Evolutionary conservation across 37 sponge, comb jelly and placozoan genomes (phyloP).

Genomic region (Corticium candelabrum): DNA sequence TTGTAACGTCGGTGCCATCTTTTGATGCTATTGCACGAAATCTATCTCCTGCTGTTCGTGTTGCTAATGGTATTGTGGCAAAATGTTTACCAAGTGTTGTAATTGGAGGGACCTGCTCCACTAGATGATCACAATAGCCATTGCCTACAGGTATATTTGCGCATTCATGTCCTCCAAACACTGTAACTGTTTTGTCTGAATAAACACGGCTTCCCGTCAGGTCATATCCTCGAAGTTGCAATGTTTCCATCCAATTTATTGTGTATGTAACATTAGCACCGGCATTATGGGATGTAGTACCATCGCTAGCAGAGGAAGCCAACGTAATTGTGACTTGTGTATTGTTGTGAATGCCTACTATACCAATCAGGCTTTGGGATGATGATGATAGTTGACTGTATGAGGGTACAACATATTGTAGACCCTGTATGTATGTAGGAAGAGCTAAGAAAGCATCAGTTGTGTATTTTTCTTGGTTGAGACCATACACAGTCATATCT

Average conservation of each 20-base stretch:
- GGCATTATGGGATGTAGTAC: not conserved
- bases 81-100: not conserved
- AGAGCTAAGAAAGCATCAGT: conserved; percentile 39
- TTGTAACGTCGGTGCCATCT: conserved; percentile 29
- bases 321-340: not conserved
- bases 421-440: conserved; percentile 15
- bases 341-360: not conserved
- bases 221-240: not conserved
- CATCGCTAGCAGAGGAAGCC: not conserved
- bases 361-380: not conserved
- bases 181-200: not conserved
- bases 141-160: not conserved
- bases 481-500: conserved; percentile 32
- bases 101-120: not conserved
- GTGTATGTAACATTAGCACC: not conserved
- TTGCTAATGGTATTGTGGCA: not conserved
- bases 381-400: not conserved
- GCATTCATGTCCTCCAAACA: not conserved
- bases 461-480: conserved; percentile 12
- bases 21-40: conserved; percentile 25
- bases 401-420: not conserved
- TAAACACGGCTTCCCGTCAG: not conserved
- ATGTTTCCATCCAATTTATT: not conserved
- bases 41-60: not conserved
- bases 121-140: not conserved